Conservation (phyloP, 2,113 vertebrate species). For the Symphodus melops region DNA sequence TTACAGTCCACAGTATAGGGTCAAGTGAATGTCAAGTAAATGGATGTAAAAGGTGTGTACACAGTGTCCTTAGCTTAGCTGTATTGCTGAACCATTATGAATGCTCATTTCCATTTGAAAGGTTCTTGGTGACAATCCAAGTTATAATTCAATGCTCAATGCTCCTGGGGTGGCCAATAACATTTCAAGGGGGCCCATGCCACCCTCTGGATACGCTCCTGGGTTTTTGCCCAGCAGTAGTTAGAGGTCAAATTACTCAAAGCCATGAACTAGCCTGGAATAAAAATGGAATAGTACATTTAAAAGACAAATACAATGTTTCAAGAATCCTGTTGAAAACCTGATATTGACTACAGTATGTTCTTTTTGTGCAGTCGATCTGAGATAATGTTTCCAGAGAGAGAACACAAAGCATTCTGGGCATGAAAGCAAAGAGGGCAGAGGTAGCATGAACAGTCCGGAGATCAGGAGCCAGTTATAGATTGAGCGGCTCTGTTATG, state of each 20-base stretch:
- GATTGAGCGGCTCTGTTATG: conserved; percentile 17
- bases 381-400: conserved; percentile 3
- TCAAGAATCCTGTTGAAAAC: background rate
- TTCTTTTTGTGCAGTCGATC: background rate
- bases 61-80: too few species aligned
- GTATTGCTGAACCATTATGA: too few species aligned
- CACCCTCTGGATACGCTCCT: too few species aligned
- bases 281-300: background rate
- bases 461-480: conserved; percentile 21
- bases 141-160: too few species aligned
- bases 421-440: conserved; percentile 1
- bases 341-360: background rate
- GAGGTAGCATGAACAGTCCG: background rate
- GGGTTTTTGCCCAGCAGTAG: background rate
- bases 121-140: too few species aligned
- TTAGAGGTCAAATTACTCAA: conserved; percentile 3
- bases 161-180: too few species aligned
- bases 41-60: too few species aligned
- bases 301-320: background rate
- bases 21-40: too few species aligned
- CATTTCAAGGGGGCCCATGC: too few species aligned
- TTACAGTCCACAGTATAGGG: too few species aligned
- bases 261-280: conserved; percentile 1
- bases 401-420: background rate
- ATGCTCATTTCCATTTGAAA: too few species aligned